Base-by-base conservation (phyloP, 2,888 invertebrate species). In the Glyphotaelius pellucidus region DNA sequence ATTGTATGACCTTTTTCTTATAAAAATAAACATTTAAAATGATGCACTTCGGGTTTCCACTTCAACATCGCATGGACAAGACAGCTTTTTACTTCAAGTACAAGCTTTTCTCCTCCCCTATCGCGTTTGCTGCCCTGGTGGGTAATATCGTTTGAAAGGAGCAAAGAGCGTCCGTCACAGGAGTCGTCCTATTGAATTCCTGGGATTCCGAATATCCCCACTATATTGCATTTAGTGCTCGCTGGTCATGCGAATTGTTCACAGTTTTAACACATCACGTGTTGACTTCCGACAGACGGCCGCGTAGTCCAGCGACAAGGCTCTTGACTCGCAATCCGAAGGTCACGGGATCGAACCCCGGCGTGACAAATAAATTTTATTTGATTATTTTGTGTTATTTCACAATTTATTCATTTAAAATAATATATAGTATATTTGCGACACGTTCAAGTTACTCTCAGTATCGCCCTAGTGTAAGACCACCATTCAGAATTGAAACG, bases 161-260 rank as follows among this genome's bases (percentile, higher is more conserved):
- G 67, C 42, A 47, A 85, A 91, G 83, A 81, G 67, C 90, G 47
- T 47, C 81, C n/a, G 15, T 42, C 81, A 35, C 35, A 52, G 83
- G 91, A 89, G 90, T 92, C 67, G 7, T 91, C 85, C 91, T 92
- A 92, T 92, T 92, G 92, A 90, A 92, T 92, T 92, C 92, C 87
- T 83, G 79, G 90, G 35, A 90, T 92, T 80, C 84, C 87, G 90
- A 86, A 87, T 35, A 11, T 35, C 67, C 38, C 85, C 88, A 25
- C 91, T 91, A 88, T 92, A 91, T 92, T 92, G 92, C 91, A 67
- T 91, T 92, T 92, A 52, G 47, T 42, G 67, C 67, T 14, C 12
- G 31, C 87, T 52, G 25, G 30, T 92, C 90, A 90, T 81, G 35
- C 19, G 38, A n/a, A 19, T 35, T n/a, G 85, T 25, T 12, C 38